phyloP scores from a whole-genome alignment of 92 coral and sea anemone genomes.

The Parazoanthus swiftii region DNA sequence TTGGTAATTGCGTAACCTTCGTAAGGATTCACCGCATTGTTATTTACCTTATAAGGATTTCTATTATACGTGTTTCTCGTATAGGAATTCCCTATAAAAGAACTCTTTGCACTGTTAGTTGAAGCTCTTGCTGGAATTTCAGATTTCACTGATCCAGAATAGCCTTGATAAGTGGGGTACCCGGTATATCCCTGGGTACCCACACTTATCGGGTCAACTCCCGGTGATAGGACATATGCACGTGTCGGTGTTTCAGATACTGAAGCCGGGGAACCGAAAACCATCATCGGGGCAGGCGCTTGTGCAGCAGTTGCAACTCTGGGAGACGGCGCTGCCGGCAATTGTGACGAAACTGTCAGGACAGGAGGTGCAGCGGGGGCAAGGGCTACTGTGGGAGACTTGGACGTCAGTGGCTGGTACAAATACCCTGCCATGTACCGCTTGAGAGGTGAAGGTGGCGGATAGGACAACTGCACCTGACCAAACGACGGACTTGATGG shows the following conservation, averaged over 20 bases:
- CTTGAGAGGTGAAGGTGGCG: neutral
- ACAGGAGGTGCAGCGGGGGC: neutral
- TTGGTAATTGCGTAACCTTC: neutral
- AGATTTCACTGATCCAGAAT: neutral
- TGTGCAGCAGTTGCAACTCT: neutral
- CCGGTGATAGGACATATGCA: slow-evolving; percentile 14
- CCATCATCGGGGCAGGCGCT: slow-evolving; percentile 5
- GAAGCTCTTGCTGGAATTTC: slow-evolving; percentile 14
- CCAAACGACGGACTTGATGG: slow-evolving; percentile 1
- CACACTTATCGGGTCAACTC: neutral
- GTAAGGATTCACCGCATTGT: neutral
- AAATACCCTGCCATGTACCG: slow-evolving; percentile 12
- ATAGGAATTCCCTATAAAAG: neutral
- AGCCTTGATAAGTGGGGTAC: neutral
- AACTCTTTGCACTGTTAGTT: neutral
- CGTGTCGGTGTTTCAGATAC: slow-evolving; percentile 14
- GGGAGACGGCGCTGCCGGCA: neutral
- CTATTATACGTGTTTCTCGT: neutral
- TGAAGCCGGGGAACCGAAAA: neutral
- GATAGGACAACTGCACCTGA: slow-evolving; percentile 7
- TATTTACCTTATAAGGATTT: neutral
- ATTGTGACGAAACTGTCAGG: neutral
- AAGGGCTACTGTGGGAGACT: neutral
- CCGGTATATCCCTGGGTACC: neutral
- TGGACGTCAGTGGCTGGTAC: neutral